Percentiles rank a stretch among this genome's conserved stretches.
Conservation (phyloP, 2,113 vertebrate genomes). For the Siniperca chuatsi region DNA sequence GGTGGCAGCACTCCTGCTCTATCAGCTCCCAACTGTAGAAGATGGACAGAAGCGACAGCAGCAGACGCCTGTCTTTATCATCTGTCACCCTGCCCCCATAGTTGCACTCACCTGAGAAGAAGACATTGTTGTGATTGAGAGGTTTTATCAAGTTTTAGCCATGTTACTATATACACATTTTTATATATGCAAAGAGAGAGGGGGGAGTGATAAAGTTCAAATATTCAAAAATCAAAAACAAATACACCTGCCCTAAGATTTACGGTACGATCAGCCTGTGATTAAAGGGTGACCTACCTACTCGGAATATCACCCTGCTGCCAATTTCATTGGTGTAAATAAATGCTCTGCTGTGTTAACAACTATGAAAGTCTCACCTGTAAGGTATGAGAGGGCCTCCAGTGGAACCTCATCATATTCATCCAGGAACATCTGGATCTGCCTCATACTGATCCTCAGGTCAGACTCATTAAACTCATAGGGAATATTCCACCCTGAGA, state of each 20-base stretch:
- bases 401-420: constrained; percentile 92
- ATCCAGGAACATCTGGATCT: constrained; percentile 96
- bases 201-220: neutral
- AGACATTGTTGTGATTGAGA: neutral
- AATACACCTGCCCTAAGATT: neutral
- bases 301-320: neutral
- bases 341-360: neutral
- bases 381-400: constrained; percentile 92
- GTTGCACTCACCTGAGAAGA: constrained; percentile 92
- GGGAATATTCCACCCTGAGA: constrained; percentile 95
- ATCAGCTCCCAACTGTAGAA: constrained; percentile 90
- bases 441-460: constrained; percentile 91
- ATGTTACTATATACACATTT: neutral
- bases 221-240: neutral
- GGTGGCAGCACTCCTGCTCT: constrained; percentile 82
- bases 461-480: constrained; percentile 97
- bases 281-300: neutral
- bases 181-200: neutral
- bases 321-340: neutral
- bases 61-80: constrained; percentile 94
- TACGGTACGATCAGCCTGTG: neutral
- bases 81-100: constrained; percentile 96
- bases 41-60: constrained; percentile 91
- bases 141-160: neutral
- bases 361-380: constrained; percentile 83